These are phyloP conservation scores for Sebastes reedi DNA, from an alignment of 2,797 vertebrate species.

Conservation along the genomic window DNA sequence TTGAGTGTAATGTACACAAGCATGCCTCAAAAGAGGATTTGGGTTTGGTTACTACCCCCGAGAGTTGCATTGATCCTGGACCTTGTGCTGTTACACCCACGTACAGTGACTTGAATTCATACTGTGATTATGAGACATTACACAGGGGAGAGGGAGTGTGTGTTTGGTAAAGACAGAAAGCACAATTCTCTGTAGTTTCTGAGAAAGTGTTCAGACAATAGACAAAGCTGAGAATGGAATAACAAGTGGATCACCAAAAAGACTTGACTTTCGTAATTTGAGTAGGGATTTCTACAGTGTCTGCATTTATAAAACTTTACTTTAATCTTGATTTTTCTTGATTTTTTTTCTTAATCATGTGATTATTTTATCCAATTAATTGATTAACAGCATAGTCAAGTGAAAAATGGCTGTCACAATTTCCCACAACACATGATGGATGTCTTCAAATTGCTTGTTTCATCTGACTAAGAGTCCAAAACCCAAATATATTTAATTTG, in stretches of 20 bases:
- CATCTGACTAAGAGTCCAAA: background rate
- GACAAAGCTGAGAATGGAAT: conserved; percentile 12
- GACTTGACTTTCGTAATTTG: background rate
- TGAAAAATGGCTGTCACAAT: background rate
- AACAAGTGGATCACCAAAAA: background rate
- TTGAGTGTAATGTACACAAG: background rate
- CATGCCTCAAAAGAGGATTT: background rate
- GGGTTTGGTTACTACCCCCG: background rate
- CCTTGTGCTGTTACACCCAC: conserved; percentile 25
- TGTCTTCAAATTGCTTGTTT: background rate
- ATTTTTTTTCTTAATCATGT: rapidly evolving
- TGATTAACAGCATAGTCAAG: background rate
- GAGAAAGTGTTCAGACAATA: conserved; percentile 15
- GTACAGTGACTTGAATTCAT: background rate
- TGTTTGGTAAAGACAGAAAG: conserved; percentile 2
- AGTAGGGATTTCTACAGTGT: background rate
- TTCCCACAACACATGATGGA: background rate
- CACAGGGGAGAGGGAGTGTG: conserved; percentile 31
- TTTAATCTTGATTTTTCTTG: background rate
- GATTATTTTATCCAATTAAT: background rate
- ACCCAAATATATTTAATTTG: background rate
- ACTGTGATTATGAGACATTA: conserved; percentile 5
- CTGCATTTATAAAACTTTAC: background rate
- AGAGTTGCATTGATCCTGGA: conserved; percentile 10
- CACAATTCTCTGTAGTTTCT: background rate